A percentile compares a stretch with the other conserved stretches of the same genome.
phyloP scores from a whole-genome alignment of 1,140 invertebrate species.

The Euschistus heros region DNA sequence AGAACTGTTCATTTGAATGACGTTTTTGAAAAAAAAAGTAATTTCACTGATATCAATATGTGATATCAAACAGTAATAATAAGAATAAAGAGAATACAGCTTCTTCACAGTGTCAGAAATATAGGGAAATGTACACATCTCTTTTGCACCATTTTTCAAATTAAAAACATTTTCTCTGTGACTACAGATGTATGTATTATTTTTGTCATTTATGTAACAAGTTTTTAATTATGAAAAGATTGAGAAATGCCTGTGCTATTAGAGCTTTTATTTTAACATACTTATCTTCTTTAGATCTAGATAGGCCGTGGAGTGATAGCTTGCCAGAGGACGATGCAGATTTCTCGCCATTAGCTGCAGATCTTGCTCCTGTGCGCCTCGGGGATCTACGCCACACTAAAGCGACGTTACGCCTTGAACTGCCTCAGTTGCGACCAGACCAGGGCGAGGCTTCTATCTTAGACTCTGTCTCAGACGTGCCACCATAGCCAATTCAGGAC shows the following conservation, averaged over 20 bases:
- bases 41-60: no score
- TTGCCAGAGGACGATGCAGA: neutral
- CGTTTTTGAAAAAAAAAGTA: no score
- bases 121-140: no score
- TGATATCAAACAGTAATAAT: no score
- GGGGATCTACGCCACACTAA: slow-evolving; percentile 63
- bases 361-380: slow-evolving; percentile 33
- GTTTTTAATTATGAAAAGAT: neutral
- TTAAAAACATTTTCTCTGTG: no score
- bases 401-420: slow-evolving; percentile 56
- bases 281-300: neutral
- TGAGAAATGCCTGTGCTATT: neutral
- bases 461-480: slow-evolving; percentile 31
- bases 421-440: slow-evolving; percentile 42
- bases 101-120: no score
- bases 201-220: no score
- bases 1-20: no score
- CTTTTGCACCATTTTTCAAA: no score
- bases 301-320: neutral
- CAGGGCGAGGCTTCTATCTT: slow-evolving; percentile 44
- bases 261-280: neutral
- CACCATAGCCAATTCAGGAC: neutral
- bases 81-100: no score
- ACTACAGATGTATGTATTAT: no score
- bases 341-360: neutral